Evolutionary conservation across 2,888 invertebrate genomes (phyloP).

Genomic region (Frankliniella fusca): DNA sequence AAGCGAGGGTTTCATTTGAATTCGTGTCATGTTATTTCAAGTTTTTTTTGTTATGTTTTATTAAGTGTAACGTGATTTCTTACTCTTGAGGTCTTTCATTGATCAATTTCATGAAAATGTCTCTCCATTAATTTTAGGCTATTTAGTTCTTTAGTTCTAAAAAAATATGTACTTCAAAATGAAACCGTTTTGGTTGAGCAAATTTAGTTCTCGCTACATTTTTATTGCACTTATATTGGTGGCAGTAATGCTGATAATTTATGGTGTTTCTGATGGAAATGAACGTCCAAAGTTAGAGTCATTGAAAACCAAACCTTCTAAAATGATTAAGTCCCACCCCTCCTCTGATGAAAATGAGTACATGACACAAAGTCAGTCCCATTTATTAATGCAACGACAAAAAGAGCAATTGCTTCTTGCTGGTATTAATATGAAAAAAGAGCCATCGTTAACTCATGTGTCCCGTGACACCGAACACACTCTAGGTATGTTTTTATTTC

Average conservation of each 20-base stretch:
- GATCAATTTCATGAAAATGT: neutral
- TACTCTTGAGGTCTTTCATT: neutral
- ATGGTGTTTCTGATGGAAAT: neutral
- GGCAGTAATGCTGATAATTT: neutral
- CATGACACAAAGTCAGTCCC: slow-evolving; percentile 2
- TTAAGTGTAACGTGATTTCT: neutral
- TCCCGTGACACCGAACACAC: neutral
- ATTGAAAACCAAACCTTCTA: neutral
- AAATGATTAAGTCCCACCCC: neutral
- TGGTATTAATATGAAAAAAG: slow-evolving; percentile 11
- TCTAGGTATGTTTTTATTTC: neutral
- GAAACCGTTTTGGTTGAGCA: neutral
- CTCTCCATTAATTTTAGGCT: too few species aligned
- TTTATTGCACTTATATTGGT: neutral
- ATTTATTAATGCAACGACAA: neutral
- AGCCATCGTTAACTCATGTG: neutral
- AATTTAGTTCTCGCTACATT: neutral
- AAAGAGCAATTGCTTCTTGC: neutral
- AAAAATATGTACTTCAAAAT: neutral
- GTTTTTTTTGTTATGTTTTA: neutral
- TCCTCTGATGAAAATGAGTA: slow-evolving; percentile 14
- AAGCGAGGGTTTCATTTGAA: too few species aligned
- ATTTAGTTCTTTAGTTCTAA: too few species aligned
- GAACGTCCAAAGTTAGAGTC: neutral
- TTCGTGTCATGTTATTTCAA: too few species aligned